Conservation (phyloP, 92 coral and sea anemone genomes). For the Galaxea fascicularis region DNA sequence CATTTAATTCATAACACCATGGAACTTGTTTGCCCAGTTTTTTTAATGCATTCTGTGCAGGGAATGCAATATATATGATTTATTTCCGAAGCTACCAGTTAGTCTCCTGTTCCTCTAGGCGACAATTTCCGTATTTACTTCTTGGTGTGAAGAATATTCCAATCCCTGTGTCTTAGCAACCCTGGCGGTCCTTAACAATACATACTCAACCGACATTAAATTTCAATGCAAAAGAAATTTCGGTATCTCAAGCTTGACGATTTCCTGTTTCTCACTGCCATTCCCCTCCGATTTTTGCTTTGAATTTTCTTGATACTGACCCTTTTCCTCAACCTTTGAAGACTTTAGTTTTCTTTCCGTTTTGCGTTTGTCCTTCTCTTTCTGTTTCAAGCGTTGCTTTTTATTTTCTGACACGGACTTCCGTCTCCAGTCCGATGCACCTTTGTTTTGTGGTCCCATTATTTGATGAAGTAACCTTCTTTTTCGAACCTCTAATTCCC, state of each 20-base stretch:
- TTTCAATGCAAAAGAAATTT: constrained; percentile 38
- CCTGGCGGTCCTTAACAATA: neutral
- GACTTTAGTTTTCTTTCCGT: constrained; percentile 15
- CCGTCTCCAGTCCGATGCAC: constrained; percentile 28
- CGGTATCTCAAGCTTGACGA: constrained; percentile 30
- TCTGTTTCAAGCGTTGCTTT: constrained; percentile 23
- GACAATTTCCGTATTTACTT: constrained; percentile 25
- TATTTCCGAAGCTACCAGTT: too few relatives aligned
- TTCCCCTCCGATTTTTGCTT: neutral
- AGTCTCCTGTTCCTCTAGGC: neutral
- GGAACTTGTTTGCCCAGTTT: neutral
- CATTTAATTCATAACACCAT: neutral
- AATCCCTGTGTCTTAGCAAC: constrained; percentile 43
- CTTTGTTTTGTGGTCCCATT: constrained; percentile 62
- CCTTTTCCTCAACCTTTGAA: constrained; percentile 4
- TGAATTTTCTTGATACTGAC: neutral
- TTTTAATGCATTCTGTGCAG: neutral
- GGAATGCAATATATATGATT: too few relatives aligned
- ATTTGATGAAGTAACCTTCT: constrained; percentile 85
- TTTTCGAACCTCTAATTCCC: constrained; percentile 94
- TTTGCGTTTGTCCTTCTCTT: neutral
- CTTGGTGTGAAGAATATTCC: neutral
- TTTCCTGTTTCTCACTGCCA: neutral
- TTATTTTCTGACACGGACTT: constrained; percentile 30
- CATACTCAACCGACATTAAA: neutral